phyloP scores from a whole-genome alignment of 1,140 invertebrate species.

The Caenorhabditis inopinata region DNA sequence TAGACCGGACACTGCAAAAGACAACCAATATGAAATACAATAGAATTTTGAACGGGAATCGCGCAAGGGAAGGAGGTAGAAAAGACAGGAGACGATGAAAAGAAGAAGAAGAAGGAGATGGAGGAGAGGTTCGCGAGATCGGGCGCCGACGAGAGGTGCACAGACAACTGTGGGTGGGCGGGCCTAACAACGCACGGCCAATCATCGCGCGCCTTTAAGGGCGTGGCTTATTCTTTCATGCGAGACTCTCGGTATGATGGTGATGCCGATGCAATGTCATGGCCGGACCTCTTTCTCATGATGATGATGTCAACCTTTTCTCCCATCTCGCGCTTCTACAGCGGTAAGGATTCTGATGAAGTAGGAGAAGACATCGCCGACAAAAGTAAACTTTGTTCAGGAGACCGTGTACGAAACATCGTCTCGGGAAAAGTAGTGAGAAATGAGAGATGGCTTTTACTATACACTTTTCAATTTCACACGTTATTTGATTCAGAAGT shows the following conservation, averaged over 20 bases:
- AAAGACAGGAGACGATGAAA: conserved; percentile 15
- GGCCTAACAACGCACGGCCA: background rate
- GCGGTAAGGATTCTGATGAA: background rate
- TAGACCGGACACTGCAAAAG: conserved; percentile 25
- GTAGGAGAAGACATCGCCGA: background rate
- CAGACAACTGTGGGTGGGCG: conserved; percentile 27
- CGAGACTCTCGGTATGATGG: background rate
- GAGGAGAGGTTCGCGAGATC: conserved; percentile 11
- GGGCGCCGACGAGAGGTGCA: conserved; percentile 26
- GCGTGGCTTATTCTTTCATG: conserved; percentile 11
- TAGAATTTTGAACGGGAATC: conserved; percentile 29
- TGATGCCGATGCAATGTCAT: conserved; percentile 24
- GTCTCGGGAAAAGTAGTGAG: background rate
- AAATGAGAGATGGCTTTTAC: background rate
- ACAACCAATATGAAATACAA: conserved; percentile 32
- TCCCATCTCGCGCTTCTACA: background rate
- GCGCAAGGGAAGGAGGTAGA: conserved; percentile 24
- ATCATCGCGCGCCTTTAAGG: background rate
- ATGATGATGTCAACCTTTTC: background rate
- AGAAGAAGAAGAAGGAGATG: background rate
- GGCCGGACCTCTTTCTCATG: conserved; percentile 1
- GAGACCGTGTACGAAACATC: background rate
- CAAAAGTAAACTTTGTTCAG: conserved; percentile 14
- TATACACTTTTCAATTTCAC: conserved; percentile 31
- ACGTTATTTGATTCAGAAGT: background rate